These are phyloP conservation scores for Heliconius hortense DNA, from an alignment of 2,888 invertebrate genomes.

Conservation along the genomic window DNA sequence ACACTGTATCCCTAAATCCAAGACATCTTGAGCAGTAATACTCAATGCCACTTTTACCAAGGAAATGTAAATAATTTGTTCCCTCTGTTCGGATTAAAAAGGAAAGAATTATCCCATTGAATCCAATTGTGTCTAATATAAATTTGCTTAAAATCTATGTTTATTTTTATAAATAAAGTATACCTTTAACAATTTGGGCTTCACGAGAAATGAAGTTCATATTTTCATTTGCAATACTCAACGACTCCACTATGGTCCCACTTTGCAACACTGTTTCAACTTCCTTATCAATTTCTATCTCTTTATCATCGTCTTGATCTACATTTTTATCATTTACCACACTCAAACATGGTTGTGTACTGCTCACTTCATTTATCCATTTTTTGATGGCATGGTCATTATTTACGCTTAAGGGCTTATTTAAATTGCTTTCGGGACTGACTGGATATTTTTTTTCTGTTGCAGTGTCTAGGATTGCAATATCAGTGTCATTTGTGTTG, in stretches of 20 bases:
- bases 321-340: slow-evolving; percentile 56
- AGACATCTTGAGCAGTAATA: too few species aligned
- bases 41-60: too few species aligned
- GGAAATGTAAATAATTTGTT: too few species aligned
- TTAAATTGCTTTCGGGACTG: slow-evolving; percentile 54
- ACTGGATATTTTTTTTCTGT: slow-evolving; percentile 62
- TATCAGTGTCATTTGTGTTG: slow-evolving; percentile 70
- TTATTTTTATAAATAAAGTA: slow-evolving; percentile 8
- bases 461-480: slow-evolving; percentile 64
- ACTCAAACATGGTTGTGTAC: slow-evolving; percentile 72
- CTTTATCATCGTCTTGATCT: slow-evolving; percentile 63
- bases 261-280: slow-evolving; percentile 77
- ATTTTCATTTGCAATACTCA: slow-evolving; percentile 73
- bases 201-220: slow-evolving; percentile 69
- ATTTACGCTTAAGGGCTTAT: slow-evolving; percentile 52
- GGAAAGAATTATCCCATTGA: too few species aligned
- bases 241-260: slow-evolving; percentile 74
- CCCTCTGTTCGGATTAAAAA: too few species aligned
- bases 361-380: slow-evolving; percentile 74
- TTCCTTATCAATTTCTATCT: slow-evolving; percentile 76
- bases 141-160: not conserved
- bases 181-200: slow-evolving; percentile 72
- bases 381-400: slow-evolving; percentile 62
- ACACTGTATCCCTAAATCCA: too few species aligned
- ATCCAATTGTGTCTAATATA: too few species aligned